A percentile compares a stretch with the other conserved stretches of the same genome.
These are phyloP conservation scores for Oncorhynchus keta DNA, from an alignment of 2,113 vertebrate genomes.

Conservation along the genomic window DNA sequence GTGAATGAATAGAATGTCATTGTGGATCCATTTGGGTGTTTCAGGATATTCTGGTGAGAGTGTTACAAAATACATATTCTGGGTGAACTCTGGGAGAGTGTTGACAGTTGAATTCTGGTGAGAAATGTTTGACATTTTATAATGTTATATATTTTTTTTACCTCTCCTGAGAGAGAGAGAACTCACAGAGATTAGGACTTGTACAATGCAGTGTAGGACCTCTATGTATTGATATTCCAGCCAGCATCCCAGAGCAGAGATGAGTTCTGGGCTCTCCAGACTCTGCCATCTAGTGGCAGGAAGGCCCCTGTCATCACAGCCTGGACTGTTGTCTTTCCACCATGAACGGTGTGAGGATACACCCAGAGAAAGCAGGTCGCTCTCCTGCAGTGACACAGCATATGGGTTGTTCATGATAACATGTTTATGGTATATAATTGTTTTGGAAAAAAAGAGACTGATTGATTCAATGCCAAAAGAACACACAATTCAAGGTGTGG, in stretches of 20 bases:
- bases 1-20: constrained; percentile 26
- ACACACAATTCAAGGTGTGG: too few relatives aligned
- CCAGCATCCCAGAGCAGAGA: constrained; percentile 76
- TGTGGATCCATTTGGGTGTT: too few relatives aligned
- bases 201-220: constrained; percentile 81
- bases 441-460: neutral
- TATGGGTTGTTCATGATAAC: neutral
- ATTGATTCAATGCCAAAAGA: too few relatives aligned
- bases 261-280: constrained; percentile 74
- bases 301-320: constrained; percentile 70
- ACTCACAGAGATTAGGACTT: constrained; percentile 83
- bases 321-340: constrained; percentile 82
- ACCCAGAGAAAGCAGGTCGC: constrained; percentile 81
- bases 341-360: constrained; percentile 82
- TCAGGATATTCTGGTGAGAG: too few relatives aligned
- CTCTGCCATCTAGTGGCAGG: constrained; percentile 63
- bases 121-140: neutral
- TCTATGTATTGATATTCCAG: constrained; percentile 84
- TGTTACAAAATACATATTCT: neutral
- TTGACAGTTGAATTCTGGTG: neutral
- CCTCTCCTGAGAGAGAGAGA: neutral
- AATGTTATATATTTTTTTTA: too few relatives aligned
- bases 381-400: constrained; percentile 68
- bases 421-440: neutral
- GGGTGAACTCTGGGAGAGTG: too few relatives aligned